These are phyloP conservation scores for Pipa parva DNA, from an alignment of 2,113 vertebrate genomes.

Conservation along the genomic window DNA sequence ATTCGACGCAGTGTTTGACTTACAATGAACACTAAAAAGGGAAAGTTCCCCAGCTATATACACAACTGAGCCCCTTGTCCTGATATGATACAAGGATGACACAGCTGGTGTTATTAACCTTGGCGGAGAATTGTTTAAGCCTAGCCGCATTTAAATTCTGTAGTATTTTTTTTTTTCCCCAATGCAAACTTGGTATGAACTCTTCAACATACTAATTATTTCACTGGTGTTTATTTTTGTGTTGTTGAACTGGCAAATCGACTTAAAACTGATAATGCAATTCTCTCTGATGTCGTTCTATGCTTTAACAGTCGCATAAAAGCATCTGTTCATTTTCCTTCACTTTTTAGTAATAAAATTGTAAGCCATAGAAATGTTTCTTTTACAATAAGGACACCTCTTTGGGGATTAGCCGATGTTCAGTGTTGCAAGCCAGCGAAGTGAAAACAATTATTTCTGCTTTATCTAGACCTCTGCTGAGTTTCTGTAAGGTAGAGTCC, in stretches of 20 bases:
- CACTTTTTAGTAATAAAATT: slow-evolving; percentile 22
- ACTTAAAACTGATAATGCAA: slow-evolving; percentile 14
- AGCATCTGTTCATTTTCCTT: slow-evolving; percentile 3
- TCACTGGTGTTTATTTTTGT: slow-evolving; percentile 24
- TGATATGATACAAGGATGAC: slow-evolving; percentile 44
- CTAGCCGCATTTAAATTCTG: slow-evolving; percentile 7
- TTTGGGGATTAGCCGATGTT: slow-evolving; percentile 22
- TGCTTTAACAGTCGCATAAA: slow-evolving; percentile 8
- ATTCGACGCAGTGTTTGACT: slow-evolving; percentile 29
- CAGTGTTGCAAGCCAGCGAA: slow-evolving; percentile 36
- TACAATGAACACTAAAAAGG: slow-evolving; percentile 36
- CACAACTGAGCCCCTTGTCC: slow-evolving; percentile 45
- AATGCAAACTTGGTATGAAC: slow-evolving; percentile 30
- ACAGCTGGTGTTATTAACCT: slow-evolving; percentile 55
- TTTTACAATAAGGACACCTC: slow-evolving; percentile 24
- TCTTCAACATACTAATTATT: slow-evolving; percentile 27
- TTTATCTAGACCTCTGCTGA: slow-evolving; percentile 33
- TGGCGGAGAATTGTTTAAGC: slow-evolving; percentile 49
- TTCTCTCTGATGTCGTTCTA: background rate
- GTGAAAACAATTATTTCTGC: slow-evolving; percentile 15
- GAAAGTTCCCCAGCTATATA: slow-evolving; percentile 53
- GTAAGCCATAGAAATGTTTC: slow-evolving; percentile 7
- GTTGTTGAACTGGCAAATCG: background rate
- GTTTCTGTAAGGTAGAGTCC: slow-evolving; percentile 19
- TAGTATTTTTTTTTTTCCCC: background rate